Evolutionary conservation across 2,888 invertebrate genomes (phyloP).

Genomic region (Tetragnatha montana): DNA sequence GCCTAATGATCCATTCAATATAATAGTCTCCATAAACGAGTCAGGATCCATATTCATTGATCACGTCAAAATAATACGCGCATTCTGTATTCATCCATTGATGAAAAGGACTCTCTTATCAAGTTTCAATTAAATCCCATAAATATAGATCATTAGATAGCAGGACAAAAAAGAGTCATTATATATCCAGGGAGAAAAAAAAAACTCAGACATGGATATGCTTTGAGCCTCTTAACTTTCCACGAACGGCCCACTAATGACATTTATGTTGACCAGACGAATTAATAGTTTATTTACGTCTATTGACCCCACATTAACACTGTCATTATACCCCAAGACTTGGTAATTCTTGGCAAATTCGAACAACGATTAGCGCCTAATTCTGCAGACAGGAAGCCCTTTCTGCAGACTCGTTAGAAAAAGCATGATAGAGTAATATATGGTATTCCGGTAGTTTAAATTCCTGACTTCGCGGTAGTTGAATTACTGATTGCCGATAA

Average conservation of each 20-base stretch:
- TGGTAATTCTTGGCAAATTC: background rate
- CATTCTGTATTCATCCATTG: too few relatives aligned
- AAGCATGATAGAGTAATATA: background rate
- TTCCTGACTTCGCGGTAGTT: background rate
- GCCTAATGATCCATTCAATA: too few relatives aligned
- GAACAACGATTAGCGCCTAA: background rate
- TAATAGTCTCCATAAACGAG: too few relatives aligned
- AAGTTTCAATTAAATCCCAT: too few relatives aligned
- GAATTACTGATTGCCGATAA: background rate
- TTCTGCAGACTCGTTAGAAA: background rate
- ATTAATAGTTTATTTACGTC: slow-evolving; percentile 1
- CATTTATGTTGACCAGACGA: background rate
- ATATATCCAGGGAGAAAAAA: too few relatives aligned
- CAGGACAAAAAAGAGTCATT: too few relatives aligned
- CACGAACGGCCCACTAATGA: background rate
- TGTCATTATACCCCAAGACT: background rate
- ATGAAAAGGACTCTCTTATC: too few relatives aligned
- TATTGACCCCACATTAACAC: background rate
- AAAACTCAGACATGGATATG: background rate
- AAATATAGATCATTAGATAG: too few relatives aligned
- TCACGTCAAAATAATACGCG: too few relatives aligned
- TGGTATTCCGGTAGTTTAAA: background rate
- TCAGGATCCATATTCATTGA: too few relatives aligned
- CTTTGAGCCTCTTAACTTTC: background rate
- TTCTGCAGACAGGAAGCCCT: background rate